A percentile compares a stretch with the other conserved stretches of the same genome.
Conservation (phyloP, 2,797 vertebrate species). For the Neosalanx taihuensis region DNA sequence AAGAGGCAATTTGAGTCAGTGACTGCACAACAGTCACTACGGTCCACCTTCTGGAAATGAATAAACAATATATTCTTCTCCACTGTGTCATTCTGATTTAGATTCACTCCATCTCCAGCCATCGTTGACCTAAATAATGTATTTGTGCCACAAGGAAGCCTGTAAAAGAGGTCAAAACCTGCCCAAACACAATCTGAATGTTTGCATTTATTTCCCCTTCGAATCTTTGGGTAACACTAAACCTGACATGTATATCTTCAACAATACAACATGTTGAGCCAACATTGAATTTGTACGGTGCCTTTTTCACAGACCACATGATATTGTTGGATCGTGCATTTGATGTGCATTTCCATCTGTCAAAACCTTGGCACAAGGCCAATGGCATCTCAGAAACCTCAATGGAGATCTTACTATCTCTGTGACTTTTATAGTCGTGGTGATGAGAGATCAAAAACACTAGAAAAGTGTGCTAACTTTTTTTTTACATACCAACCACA, state of each 20-base stretch:
- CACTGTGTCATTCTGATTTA: not conserved
- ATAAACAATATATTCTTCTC: conserved; percentile 29
- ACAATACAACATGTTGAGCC: not conserved
- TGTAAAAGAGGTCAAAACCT: not conserved
- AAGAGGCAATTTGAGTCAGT: conserved; percentile 16
- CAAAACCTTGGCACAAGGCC: not conserved
- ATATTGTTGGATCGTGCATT: not conserved
- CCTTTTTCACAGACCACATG: not conserved
- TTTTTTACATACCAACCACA: not conserved
- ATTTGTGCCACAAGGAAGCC: not conserved
- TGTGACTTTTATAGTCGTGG: not conserved
- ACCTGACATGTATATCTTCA: too few species aligned
- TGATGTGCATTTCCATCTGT: not conserved
- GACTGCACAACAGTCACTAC: conserved; percentile 32
- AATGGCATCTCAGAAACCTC: not conserved
- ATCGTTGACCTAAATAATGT: not conserved
- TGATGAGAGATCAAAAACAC: not conserved
- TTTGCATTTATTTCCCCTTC: not conserved
- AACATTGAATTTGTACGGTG: not conserved
- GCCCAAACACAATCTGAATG: not conserved
- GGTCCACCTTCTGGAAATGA: conserved; percentile 22
- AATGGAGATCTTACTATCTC: not conserved
- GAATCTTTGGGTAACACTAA: not conserved
- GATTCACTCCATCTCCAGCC: too few species aligned
- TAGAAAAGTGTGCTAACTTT: not conserved